These are phyloP conservation scores for Pagrus major DNA, from an alignment of 2,113 vertebrate species.

Conservation along the genomic window DNA sequence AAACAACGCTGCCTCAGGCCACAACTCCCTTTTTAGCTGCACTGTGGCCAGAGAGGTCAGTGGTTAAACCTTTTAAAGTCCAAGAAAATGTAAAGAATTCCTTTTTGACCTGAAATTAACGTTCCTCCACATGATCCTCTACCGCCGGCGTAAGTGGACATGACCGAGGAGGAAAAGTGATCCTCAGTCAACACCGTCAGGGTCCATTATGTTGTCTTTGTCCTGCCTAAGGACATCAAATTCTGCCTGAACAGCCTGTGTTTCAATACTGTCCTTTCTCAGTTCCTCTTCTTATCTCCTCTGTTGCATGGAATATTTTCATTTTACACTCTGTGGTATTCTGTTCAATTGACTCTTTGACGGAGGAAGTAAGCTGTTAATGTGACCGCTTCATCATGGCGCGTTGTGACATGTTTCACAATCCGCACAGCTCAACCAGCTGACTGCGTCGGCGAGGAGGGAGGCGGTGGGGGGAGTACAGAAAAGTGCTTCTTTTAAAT, in stretches of 20 bases:
- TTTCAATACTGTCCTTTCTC: not conserved
- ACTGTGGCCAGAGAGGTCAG: conserved; percentile 36
- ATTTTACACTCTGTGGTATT: not conserved
- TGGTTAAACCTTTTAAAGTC: conserved; percentile 24
- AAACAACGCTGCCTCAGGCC: conserved; percentile 16
- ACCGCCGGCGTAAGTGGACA: not conserved
- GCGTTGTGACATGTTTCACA: conserved; percentile 45
- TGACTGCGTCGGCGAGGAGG: conserved; percentile 12
- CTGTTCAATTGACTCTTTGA: not conserved
- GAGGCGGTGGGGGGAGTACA: not conserved
- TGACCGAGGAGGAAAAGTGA: not conserved
- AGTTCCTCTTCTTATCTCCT: not conserved
- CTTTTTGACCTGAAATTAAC: conserved; percentile 28
- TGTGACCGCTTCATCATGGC: not conserved
- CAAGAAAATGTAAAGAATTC: conserved; percentile 46
- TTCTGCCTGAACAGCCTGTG: not conserved
- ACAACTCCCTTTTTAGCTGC: conserved; percentile 32
- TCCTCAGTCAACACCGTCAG: not conserved
- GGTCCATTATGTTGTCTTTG: not conserved
- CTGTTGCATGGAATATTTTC: not conserved
- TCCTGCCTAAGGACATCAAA: not conserved
- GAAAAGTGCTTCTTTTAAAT: conserved; percentile 39
- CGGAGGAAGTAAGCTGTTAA: conserved; percentile 3
- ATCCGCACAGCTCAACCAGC: conserved; percentile 15
- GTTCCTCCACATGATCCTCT: conserved; percentile 1